These are phyloP conservation scores for Cryptophagus acutangulus DNA, from an alignment of 2,888 invertebrate genomes.

Conservation along the genomic window DNA sequence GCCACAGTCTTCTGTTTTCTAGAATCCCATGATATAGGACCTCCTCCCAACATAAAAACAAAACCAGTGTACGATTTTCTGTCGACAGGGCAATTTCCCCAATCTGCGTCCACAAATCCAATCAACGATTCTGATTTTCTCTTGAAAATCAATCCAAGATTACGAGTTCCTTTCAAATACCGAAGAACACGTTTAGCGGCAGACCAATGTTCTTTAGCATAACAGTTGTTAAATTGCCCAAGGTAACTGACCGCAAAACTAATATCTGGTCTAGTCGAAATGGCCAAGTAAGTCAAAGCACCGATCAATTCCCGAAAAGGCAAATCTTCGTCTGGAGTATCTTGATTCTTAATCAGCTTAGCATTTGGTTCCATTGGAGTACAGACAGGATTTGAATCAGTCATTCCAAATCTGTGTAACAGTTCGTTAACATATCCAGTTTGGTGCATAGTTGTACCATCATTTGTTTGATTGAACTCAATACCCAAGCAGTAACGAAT, in stretches of 20 bases:
- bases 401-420: slow-evolving; percentile 8
- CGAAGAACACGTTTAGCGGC: slow-evolving; percentile 34
- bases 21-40: slow-evolving; percentile 20
- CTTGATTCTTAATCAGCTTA: not conserved
- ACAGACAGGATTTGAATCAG: slow-evolving; percentile 8
- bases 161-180: slow-evolving; percentile 26
- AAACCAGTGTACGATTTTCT: slow-evolving; percentile 26
- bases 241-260: slow-evolving; percentile 22
- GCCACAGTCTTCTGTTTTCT: slow-evolving; percentile 28
- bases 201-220: slow-evolving; percentile 20
- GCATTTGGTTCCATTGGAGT: slow-evolving; percentile 8
- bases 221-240: slow-evolving; percentile 25
- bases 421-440: slow-evolving; percentile 11
- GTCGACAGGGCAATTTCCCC: slow-evolving; percentile 17
- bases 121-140: not conserved
- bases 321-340: not conserved
- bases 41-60: slow-evolving; percentile 16
- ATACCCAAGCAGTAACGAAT: slow-evolving; percentile 10
- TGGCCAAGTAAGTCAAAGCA: slow-evolving; percentile 21
- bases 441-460: slow-evolving; percentile 5
- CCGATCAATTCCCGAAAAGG: slow-evolving; percentile 17
- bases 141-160: slow-evolving; percentile 25
- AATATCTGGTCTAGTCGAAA: slow-evolving; percentile 24
- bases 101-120: slow-evolving; percentile 34
- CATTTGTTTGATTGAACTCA: not conserved